phyloP scores from a whole-genome alignment of 1,140 invertebrate genomes.

The Aphaenogaster floridana region DNA sequence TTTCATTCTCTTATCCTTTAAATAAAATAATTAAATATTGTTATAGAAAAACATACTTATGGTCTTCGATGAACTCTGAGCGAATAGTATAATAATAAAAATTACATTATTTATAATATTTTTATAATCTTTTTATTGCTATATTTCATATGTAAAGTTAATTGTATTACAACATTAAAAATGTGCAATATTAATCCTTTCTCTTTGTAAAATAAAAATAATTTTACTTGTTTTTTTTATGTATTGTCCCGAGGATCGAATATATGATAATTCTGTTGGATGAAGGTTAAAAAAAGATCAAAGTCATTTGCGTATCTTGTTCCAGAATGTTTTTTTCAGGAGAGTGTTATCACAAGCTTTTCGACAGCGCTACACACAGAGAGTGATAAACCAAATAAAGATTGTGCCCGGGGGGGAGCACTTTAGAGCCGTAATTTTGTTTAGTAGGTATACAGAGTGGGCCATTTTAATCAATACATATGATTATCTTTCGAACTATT shows the following conservation, averaged over 20 bases:
- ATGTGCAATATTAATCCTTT: not conserved
- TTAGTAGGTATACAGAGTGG: too few species aligned
- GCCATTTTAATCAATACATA: too few species aligned
- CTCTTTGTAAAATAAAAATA: not conserved
- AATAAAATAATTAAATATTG: not conserved
- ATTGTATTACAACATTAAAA: not conserved
- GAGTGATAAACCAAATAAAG: not conserved
- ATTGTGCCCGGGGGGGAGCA: not conserved
- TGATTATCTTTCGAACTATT: too few species aligned
- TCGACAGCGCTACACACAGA: not conserved
- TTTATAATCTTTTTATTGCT: not conserved
- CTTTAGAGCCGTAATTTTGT: not conserved
- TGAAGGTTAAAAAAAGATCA: not conserved
- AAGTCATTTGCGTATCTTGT: conserved; percentile 42
- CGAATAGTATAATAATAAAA: not conserved
- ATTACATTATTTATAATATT: not conserved
- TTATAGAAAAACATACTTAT: not conserved
- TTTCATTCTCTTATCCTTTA: not conserved
- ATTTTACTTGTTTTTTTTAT: not conserved
- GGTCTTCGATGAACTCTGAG: not conserved
- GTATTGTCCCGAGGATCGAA: not conserved
- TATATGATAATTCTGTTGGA: not conserved
- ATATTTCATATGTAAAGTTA: not conserved
- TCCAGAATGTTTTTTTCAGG: conserved; percentile 54
- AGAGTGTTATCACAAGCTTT: conserved; percentile 33